Evolutionary conservation across 2,797 vertebrate genomes (phyloP).

Genomic region (Pipistrellus nathusii): DNA sequence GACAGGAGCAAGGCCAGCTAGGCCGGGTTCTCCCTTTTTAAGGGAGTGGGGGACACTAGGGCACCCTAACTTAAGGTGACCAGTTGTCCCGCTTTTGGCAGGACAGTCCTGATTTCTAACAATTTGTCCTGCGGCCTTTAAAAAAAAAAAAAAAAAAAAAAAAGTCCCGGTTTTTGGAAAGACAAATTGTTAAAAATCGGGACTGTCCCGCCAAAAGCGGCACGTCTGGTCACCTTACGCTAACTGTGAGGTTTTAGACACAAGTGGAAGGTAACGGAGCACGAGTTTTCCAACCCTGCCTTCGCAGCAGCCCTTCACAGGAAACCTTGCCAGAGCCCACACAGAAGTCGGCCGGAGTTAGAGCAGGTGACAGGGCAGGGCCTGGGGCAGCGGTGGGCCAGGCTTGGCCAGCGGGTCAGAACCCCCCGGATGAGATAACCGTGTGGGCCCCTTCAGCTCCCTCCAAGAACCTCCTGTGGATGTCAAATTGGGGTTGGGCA

Average conservation of each 20-base stretch:
- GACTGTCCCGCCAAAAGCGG: too few species aligned
- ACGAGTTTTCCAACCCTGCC: neutral
- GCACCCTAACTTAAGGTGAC: neutral
- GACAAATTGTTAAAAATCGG: too few species aligned
- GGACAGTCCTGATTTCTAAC: too few species aligned
- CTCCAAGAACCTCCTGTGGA: neutral
- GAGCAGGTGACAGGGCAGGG: neutral
- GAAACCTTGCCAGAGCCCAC: neutral
- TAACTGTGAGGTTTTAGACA: neutral
- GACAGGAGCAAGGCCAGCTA: neutral
- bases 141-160: too few species aligned
- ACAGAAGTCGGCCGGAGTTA: neutral
- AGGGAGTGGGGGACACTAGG: neutral
- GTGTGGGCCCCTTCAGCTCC: neutral
- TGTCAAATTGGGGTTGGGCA: neutral
- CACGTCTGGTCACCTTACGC: too few species aligned
- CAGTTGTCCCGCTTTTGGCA: too few species aligned
- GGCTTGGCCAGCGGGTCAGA: neutral
- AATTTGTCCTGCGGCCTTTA: too few species aligned
- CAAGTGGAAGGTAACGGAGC: neutral
- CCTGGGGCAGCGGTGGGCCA: neutral
- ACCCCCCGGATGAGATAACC: neutral
- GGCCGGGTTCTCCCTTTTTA: neutral
- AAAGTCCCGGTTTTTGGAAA: too few species aligned
- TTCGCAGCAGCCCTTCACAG: neutral